Conservation (phyloP, 2,888 invertebrate genomes). For the Zaprionus bogoriensis region DNA sequence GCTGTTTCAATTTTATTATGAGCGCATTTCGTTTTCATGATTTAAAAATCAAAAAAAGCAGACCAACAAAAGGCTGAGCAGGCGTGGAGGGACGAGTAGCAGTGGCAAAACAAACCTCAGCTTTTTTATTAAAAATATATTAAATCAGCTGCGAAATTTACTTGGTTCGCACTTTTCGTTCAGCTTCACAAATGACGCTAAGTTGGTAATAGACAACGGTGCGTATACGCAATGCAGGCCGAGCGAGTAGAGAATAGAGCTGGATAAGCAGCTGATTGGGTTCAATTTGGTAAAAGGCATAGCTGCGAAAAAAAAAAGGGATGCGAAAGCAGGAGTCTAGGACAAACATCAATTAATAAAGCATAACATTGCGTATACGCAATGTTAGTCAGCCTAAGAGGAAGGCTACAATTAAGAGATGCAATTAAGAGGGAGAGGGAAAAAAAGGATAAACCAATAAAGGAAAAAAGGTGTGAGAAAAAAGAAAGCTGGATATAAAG, state of each 20-base stretch:
- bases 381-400: background rate
- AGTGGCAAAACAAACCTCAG: conserved; percentile 6
- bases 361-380: background rate
- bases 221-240: conserved; percentile 30
- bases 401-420: background rate
- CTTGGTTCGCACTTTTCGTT: conserved; percentile 24
- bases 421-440: background rate
- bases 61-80: background rate
- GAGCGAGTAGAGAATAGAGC: background rate
- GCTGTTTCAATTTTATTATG: conserved; percentile 70
- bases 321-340: too few relatives aligned
- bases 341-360: background rate
- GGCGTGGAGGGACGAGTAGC: background rate
- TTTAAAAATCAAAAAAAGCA: conserved; percentile 35
- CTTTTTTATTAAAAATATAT: conserved; percentile 60
- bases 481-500: too few relatives aligned
- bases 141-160: conserved; percentile 57
- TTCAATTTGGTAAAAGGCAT: background rate
- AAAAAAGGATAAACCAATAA: too few relatives aligned
- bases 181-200: conserved; percentile 5
- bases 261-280: background rate
- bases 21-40: conserved; percentile 52
- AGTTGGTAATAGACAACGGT: conserved; percentile 21
- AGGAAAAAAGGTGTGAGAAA: too few relatives aligned
- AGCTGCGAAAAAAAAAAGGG: too few relatives aligned